These are phyloP conservation scores for Brachypalpus laphriformis DNA, from an alignment of 2,888 invertebrate genomes.

Conservation along the genomic window DNA sequence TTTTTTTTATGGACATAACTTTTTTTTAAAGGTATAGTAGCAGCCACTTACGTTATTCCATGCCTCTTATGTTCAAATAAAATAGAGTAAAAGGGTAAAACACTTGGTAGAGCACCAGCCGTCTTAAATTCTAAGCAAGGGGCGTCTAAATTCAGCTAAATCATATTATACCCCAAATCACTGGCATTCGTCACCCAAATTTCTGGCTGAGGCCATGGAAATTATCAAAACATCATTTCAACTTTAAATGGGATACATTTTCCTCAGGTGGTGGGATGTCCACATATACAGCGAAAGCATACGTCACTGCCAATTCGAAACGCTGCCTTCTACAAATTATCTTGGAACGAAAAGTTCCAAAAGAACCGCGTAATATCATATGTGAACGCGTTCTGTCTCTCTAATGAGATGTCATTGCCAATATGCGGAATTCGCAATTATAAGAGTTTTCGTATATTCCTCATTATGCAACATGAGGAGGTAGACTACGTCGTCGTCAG, in stretches of 20 bases:
- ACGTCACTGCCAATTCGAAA: neutral
- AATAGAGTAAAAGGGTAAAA: too few relatives aligned
- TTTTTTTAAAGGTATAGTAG: too few relatives aligned
- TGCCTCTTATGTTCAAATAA: too few relatives aligned
- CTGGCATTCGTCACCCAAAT: neutral
- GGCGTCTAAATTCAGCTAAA: neutral
- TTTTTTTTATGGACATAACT: too few relatives aligned
- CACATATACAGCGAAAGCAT: neutral
- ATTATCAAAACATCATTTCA: neutral
- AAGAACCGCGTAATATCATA: neutral
- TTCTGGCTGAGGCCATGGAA: neutral
- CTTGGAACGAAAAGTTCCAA: neutral
- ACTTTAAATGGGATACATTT: neutral
- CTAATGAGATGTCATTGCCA: conserved; percentile 19
- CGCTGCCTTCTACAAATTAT: neutral
- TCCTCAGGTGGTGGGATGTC: neutral
- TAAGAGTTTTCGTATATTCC: conserved; percentile 19
- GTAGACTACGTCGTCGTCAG: neutral
- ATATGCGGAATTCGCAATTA: conserved; percentile 31
- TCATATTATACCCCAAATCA: neutral
- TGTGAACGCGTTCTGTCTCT: neutral
- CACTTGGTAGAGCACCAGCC: too few relatives aligned
- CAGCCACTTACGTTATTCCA: too few relatives aligned
- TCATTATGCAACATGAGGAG: conserved; percentile 12
- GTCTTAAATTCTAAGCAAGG: neutral